These are phyloP conservation scores for Drosophila auraria DNA, from an alignment of 1,140 invertebrate species.

Conservation along the genomic window DNA sequence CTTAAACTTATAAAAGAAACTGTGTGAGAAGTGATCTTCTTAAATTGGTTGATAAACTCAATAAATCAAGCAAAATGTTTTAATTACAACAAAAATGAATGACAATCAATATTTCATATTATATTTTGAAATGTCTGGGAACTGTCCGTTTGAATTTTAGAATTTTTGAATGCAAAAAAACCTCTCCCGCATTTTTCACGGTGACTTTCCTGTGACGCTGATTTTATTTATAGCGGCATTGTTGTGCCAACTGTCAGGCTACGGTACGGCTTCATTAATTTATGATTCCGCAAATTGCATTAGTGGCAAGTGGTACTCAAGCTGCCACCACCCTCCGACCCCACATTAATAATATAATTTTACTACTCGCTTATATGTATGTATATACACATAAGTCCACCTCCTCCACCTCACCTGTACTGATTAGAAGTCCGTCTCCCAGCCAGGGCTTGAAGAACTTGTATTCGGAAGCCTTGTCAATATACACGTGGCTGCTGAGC, in stretches of 20 bases:
- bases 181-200: conserved; percentile 6
- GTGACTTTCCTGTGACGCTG: conserved; percentile 42
- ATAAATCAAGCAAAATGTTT: no score
- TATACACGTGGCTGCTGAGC: conserved; percentile 90
- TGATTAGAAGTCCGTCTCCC: conserved; percentile 91
- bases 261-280: conserved; percentile 76
- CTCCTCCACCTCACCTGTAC: conserved; percentile 87
- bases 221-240: conserved; percentile 76
- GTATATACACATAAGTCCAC: background rate
- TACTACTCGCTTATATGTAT: background rate
- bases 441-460: conserved; percentile 91
- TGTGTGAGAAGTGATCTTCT: no score
- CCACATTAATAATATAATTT: conserved; percentile 7
- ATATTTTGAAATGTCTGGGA: no score
- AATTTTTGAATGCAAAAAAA: background rate
- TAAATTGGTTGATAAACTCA: no score
- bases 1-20: no score
- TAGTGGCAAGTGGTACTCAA: conserved; percentile 49
- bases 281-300: conserved; percentile 80
- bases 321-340: background rate
- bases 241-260: conserved; percentile 78
- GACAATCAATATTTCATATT: no score
- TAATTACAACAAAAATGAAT: no score
- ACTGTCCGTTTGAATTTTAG: no score
- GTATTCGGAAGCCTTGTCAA: conserved; percentile 90